Evolutionary conservation across 2,113 vertebrate species (phyloP), one percentile per base, ranked within the genome.

Genomic region (Nematolebias whitei): DNA sequence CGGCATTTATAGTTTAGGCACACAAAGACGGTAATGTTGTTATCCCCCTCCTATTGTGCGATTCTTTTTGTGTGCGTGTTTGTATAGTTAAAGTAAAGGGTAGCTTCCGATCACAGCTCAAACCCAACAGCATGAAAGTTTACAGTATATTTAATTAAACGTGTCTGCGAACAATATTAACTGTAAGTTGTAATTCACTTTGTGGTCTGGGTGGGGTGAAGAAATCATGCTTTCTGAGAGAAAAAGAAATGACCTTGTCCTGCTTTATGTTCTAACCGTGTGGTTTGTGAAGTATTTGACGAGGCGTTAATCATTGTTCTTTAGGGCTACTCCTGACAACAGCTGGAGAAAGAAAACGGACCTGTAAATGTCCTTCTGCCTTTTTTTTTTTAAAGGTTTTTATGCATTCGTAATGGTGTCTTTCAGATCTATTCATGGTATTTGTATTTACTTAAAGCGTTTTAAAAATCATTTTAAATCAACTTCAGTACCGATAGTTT

Each of bases 261-360:
- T 71, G 55, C 32, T 19, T 79, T 54, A 63, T 64, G 40, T 74
- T 57, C 48, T 35, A 40, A 62, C 83, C 87, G 87, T 87, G 86
- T 89, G 89, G 68, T 85, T 83, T 82, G 68, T 71, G 65, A 70
- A 81, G 69, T 24, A 22, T 82, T 85, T 76, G 75, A 80, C 77
- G 50, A 71, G 74, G 74, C 38, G 55, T 85, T 87, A 78, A 85
- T 87, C 81, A 68, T 67, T 62, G 7, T 40, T 43, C 76, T 71
- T 65, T 0, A 19, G 56, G 80, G 83, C 72, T 40, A 14, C 56
- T 63, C 3, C 24, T 68, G n/a, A 71, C 67, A 84, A 78, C 85
- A 88, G 83, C 86, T 88, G 84, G 76, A 82, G 64, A 39, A 59
- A 45, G n/a, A 70, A 76, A 66, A 77, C 35, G 40, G 76, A 77